Evolutionary conservation across 1,140 invertebrate genomes (phyloP).

Genomic region (Thalassaphorura encarpata): DNA sequence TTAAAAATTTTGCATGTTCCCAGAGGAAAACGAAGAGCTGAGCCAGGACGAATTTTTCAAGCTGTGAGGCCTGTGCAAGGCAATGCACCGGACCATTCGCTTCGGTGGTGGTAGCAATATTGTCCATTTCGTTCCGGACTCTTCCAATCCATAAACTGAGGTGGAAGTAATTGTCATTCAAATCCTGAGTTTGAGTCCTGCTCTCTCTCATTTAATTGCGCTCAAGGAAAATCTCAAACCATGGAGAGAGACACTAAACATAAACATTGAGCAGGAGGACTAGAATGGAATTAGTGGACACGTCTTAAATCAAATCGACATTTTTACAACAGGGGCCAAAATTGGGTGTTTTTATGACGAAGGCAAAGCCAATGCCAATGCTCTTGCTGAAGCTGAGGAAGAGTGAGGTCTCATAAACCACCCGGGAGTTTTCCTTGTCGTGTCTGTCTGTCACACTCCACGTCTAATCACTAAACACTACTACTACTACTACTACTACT

Average conservation of each 20-base stretch:
- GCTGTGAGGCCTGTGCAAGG: too few species aligned
- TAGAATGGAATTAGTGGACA: background rate
- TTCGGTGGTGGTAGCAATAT: too few species aligned
- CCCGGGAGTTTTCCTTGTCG: conserved; percentile 12
- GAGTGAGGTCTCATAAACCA: conserved; percentile 12
- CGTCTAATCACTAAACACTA: conserved; percentile 8
- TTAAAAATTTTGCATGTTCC: background rate
- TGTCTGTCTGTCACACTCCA: conserved; percentile 15
- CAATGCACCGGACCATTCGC: too few species aligned
- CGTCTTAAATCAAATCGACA: background rate
- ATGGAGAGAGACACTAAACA: background rate
- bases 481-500: background rate
- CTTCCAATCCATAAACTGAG: too few species aligned
- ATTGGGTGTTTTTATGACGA: too few species aligned
- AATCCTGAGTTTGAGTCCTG: too few species aligned
- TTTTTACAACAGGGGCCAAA: too few species aligned
- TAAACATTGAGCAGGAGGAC: background rate
- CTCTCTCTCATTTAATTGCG: too few species aligned
- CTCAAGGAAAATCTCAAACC: background rate
- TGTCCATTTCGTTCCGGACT: too few species aligned
- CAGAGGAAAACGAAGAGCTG: background rate
- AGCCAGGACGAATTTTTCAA: too few species aligned
- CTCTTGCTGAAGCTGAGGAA: too few species aligned
- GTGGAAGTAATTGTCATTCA: too few species aligned
- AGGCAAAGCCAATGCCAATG: background rate